A percentile compares a stretch with the other conserved stretches of the same genome.
Conservation (phyloP, 37 sponge, comb jelly and placozoan species). For the Amphimedon queenslandica region DNA sequence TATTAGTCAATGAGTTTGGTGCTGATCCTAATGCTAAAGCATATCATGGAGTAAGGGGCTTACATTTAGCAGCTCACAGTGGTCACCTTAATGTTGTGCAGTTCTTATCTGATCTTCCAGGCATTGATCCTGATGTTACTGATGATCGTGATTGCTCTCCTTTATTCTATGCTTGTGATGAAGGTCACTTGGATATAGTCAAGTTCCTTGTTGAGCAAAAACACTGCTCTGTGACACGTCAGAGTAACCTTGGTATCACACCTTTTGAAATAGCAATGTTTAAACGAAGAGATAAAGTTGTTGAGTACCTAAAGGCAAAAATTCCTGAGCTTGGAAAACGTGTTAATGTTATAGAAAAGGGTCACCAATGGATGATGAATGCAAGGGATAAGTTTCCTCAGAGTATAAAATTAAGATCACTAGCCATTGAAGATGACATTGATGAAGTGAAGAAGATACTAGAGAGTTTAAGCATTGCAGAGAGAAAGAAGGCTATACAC, state of each 20-base stretch:
- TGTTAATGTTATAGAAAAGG: too few relatives aligned
- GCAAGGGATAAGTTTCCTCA: conserved; percentile 15
- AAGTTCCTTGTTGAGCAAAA: conserved; percentile 24
- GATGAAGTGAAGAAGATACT: conserved; percentile 17
- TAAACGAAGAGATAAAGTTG: conserved; percentile 7
- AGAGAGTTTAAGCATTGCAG: too few relatives aligned
- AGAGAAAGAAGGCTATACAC: not conserved
- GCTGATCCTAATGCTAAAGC: not conserved
- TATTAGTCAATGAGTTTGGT: conserved; percentile 10
- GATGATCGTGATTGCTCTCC: conserved; percentile 48
- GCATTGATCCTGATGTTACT: conserved; percentile 3
- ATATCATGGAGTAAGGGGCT: conserved; percentile 10
- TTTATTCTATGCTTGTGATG: conserved; percentile 14
- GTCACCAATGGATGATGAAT: too few relatives aligned
- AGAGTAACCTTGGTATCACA: conserved; percentile 20
- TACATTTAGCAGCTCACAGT: conserved; percentile 40
- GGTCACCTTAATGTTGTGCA: conserved; percentile 29
- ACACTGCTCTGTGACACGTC: not conserved
- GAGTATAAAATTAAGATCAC: conserved; percentile 9
- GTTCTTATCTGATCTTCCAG: conserved; percentile 14
- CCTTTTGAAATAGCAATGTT: conserved; percentile 35
- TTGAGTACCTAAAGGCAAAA: conserved; percentile 12
- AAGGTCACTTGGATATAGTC: conserved; percentile 33
- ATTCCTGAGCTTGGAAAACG: too few relatives aligned
- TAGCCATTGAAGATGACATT: conserved; percentile 44